phyloP scores from a whole-genome alignment of 2,797 vertebrate species.

The Neosilurus mollespiculum region DNA sequence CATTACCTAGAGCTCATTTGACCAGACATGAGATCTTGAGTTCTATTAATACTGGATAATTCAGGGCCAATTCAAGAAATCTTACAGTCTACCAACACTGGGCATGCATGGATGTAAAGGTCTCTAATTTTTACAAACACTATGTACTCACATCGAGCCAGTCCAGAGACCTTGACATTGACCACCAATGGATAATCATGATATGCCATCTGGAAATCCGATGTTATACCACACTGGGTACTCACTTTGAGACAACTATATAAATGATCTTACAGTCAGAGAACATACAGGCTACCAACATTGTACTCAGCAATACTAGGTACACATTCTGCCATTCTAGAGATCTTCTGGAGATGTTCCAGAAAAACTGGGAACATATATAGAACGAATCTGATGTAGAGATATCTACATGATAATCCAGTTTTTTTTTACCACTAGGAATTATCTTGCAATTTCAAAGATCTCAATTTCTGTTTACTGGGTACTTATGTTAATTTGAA shows the following conservation, averaged over 20 bases:
- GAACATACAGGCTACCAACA: not conserved
- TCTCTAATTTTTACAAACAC: not conserved
- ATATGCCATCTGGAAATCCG: not conserved
- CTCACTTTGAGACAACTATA: not conserved
- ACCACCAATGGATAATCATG: not conserved
- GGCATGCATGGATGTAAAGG: not conserved
- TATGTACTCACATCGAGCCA: not conserved
- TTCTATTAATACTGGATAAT: conserved; percentile 23
- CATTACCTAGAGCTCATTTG: conserved; percentile 30
- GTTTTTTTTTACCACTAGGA: too few relatives aligned
- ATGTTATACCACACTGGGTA: not conserved
- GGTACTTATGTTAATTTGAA: not conserved
- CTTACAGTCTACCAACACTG: not conserved
- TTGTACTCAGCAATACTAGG: not conserved
- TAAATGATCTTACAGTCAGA: too few relatives aligned
- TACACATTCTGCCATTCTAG: not conserved
- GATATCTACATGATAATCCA: not conserved
- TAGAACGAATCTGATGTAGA: too few relatives aligned
- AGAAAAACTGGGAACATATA: not conserved
- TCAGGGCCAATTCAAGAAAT: not conserved
- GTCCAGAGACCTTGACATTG: not conserved
- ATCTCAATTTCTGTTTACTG: not conserved
- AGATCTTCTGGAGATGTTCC: not conserved
- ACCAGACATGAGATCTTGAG: conserved; percentile 10
- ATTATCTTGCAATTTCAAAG: not conserved